phyloP scores from a whole-genome alignment of 2,797 vertebrate species.

The Margarornis squamiger region DNA sequence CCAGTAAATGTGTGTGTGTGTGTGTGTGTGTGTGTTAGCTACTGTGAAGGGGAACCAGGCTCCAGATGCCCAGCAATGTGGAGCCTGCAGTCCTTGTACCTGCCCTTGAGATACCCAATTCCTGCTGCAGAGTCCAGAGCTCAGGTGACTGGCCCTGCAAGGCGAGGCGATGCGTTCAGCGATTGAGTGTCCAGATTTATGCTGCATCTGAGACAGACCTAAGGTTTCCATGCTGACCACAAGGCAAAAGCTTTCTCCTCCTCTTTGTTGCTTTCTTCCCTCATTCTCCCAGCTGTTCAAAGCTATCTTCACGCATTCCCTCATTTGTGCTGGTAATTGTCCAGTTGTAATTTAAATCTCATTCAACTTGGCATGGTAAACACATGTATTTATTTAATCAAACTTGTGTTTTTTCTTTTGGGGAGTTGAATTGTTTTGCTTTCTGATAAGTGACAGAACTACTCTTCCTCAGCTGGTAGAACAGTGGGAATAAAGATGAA shows the following conservation, averaged over 20 bases:
- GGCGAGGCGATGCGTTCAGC: not conserved
- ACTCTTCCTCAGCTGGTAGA: not conserved
- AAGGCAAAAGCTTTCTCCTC: not conserved
- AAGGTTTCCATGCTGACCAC: not conserved
- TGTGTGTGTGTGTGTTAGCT: not conserved
- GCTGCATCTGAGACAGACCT: not conserved
- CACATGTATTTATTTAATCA: not conserved
- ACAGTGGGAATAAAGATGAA: not conserved
- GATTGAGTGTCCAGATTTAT: not conserved
- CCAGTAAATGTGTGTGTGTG: not conserved
- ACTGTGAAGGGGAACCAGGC: not conserved
- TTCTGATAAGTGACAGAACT: not conserved
- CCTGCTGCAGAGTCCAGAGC: not conserved
- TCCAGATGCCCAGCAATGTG: no score
- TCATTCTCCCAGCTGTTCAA: not conserved
- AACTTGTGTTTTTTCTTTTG: not conserved
- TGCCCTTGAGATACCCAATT: not conserved
- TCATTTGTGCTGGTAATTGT: not conserved
- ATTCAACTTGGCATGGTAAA: not conserved
- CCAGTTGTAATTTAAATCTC: not conserved
- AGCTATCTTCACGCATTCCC: not conserved
- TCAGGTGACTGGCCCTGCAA: not conserved
- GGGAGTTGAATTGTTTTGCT: not conserved
- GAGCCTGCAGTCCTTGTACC: accelerated
- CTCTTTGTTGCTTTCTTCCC: not conserved